These are phyloP conservation scores for Serinus canaria DNA, from an alignment of 2,113 vertebrate species.

Conservation along the genomic window DNA sequence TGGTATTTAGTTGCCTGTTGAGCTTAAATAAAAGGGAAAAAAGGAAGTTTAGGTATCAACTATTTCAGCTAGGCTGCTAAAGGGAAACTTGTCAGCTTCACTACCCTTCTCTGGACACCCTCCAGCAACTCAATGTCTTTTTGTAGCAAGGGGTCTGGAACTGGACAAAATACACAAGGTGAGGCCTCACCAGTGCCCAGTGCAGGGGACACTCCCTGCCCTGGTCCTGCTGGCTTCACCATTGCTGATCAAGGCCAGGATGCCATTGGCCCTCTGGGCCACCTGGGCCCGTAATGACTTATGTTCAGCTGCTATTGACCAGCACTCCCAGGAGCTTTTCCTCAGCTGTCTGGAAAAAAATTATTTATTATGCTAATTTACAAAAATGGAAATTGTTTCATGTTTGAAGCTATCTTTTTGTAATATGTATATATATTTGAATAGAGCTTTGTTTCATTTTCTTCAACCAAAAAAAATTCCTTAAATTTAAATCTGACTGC, in stretches of 20 bases:
- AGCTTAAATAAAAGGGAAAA: neutral
- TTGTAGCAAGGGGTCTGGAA: neutral
- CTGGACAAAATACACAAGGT: neutral
- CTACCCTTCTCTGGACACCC: neutral
- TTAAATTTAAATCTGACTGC: neutral
- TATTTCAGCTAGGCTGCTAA: neutral
- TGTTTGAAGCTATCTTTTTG: neutral
- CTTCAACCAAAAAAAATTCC: neutral
- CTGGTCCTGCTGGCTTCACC: neutral
- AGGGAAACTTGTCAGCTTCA: neutral
- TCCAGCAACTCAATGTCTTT: neutral
- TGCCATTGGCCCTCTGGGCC: neutral
- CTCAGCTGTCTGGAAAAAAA: neutral
- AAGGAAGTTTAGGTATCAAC: neutral
- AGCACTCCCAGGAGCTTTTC: neutral
- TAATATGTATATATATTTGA: neutral
- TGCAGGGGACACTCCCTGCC: neutral
- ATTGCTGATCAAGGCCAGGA: neutral
- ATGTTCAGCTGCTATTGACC: neutral
- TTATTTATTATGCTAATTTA: neutral
- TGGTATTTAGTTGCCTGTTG: no score
- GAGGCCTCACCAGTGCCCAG: neutral
- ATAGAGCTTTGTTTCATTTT: neutral
- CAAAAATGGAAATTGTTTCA: neutral
- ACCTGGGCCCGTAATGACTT: fast-evolving